Base-by-base conservation (phyloP, 2,888 invertebrate species). In the Polietes domitor region DNA sequence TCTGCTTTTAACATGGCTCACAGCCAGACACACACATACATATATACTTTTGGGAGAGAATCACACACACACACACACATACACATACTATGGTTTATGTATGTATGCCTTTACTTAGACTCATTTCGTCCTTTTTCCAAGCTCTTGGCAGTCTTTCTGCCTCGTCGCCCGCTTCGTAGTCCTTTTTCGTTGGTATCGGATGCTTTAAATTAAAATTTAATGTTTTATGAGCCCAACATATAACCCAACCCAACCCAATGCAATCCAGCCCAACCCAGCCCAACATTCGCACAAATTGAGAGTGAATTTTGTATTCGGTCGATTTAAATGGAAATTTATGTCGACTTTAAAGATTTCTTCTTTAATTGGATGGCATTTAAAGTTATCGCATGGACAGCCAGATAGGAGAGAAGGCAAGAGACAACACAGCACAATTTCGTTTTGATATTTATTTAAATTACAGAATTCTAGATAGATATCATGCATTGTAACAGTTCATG, bases 191-290 rank as follows among this genome's bases (percentile, higher is more conserved):
- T 58, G 58, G 70, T 71, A 77, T 77, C 61, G 47, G 53, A 26
- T 32, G 47, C 78, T 75, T 76, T 79, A 79, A 78, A 82, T 82
- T 65, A 79, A 79, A 82, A 72, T 82, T 82, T 72, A 79, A 79
- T 82, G 79, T 79, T 76, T 58, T 79, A 65, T 76, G 63, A 74
- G 53, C 63, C 37, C 70, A 76, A 76, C 47, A 58, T 55, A 58
- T 55, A 47, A 47, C 47, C 47, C 15, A n/a, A 47, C n/a, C 47
- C 47, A 47, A 47, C 47, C n/a, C n/a, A n/a, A n/a, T n/a, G n/a
- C n/a, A n/a, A 37, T 1, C 1, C 37, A 3, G 5, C 3, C 32
- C 32, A 32, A 32, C 32, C 7, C 32, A 32, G 5, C 7, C 32
- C 5, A 5, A 4, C 5, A 55, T 24, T 58, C 58, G 19, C 19